Base-by-base conservation (phyloP, 2,797 vertebrate genomes). In the Channa striata region DNA sequence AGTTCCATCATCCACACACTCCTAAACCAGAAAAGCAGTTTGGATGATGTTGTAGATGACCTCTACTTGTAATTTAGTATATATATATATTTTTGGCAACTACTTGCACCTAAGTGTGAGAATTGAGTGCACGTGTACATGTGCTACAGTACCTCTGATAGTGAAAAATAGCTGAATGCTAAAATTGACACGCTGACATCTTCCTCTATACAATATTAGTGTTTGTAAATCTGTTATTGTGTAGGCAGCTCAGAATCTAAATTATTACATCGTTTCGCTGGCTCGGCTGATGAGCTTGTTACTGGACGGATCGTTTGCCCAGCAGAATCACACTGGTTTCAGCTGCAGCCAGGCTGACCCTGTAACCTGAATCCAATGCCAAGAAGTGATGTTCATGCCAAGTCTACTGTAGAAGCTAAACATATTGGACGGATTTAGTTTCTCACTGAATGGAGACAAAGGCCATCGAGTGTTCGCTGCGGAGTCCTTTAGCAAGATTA, bases 401-500 rank as follows among this genome's bases (percentile, higher is more conserved):
- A 48, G 69, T 62, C 54, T 51, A 44, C 43, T 9, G 43, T 11
- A 6, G 52, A 21, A 54, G 39, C 65, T 17, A 59, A 64, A 40
- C 48, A 4, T 14, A 49, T 64, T 62, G 54, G 61, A 73, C 60
- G 37, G 64, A 61, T 74, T 81, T 59, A 43, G 36, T 66, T 73
- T 51, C 43, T 72, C 30, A 2, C 16, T 56, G 48, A 48, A 72
- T 20, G 44, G 42, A 25, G 47, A 53, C 59, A 17, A 43, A 64
- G 40, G 70, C 21, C 36, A 21, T 39, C 43, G 20, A 12, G 12
- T 0, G 16, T 71, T 72, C 47, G 47, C 40, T 74, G 53, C 52
- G 2, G 25, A 51, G 21, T 72, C 36, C 46, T 64, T 72, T 61
- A 43, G 70, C 57, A 44, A 11, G 67, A 78, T 72, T 66, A 44